Conservation (phyloP, 2,888 invertebrate species). For the Mythimna ferrago region DNA sequence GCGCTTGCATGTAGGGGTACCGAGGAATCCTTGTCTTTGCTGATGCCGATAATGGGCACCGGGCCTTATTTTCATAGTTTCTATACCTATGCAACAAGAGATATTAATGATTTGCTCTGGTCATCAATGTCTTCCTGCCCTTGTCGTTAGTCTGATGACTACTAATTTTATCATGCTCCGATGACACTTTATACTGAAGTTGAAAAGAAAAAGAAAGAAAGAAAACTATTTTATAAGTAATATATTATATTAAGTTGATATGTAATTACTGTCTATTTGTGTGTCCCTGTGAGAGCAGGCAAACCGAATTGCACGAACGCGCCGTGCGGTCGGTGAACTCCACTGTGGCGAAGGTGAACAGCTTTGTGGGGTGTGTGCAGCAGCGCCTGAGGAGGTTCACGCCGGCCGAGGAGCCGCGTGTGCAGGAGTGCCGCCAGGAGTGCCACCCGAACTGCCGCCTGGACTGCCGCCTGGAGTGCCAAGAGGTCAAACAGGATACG, state of each 20-base stretch:
- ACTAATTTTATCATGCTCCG: neutral
- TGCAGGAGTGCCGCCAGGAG: slow-evolving; percentile 2
- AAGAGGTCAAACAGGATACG: neutral
- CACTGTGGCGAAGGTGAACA: slow-evolving; percentile 80
- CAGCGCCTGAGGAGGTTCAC: slow-evolving; percentile 78
- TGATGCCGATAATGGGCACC: too few species aligned
- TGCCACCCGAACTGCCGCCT: slow-evolving; percentile 24
- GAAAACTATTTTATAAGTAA: too few species aligned
- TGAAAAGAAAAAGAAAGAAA: too few species aligned
- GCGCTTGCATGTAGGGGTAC: too few species aligned
- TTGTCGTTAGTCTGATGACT: neutral
- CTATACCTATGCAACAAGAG: neutral
- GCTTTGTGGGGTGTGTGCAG: slow-evolving; percentile 81
- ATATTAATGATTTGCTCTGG: neutral
- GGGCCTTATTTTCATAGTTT: neutral
- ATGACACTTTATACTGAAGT: neutral
- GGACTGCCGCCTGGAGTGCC: slow-evolving; percentile 33
- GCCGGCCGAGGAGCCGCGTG: slow-evolving; percentile 44
- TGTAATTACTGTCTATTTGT: slow-evolving; percentile 52
- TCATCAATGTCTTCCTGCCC: neutral
- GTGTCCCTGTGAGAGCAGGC: slow-evolving; percentile 76
- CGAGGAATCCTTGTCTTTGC: too few species aligned
- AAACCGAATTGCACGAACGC: slow-evolving; percentile 81
- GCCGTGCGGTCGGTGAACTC: slow-evolving; percentile 73
- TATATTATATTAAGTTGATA: neutral